A percentile compares a stretch with the other conserved stretches of the same genome.
phyloP scores from a whole-genome alignment of 2,797 vertebrate species.

The Scolopax bukidnonensis region DNA sequence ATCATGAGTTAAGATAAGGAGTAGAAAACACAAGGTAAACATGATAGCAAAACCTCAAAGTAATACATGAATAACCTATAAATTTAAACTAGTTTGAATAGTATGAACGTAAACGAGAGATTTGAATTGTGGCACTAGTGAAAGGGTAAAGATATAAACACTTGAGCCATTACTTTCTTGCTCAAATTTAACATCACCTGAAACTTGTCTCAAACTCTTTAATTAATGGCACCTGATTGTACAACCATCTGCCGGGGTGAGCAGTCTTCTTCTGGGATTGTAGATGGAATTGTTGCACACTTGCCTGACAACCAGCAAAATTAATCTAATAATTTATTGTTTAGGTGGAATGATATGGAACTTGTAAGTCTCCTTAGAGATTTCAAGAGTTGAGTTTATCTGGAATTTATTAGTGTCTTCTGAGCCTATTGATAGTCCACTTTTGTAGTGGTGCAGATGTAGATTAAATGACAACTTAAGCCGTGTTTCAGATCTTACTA shows the following conservation, averaged over 20 bases:
- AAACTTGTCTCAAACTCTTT: not conserved
- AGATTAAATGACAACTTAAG: not conserved
- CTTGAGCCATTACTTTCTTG: not conserved
- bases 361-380: not conserved
- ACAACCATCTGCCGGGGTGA: not conserved
- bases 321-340: not conserved
- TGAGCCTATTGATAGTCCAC: not conserved
- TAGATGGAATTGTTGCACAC: not conserved
- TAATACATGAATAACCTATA: not conserved
- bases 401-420: not conserved
- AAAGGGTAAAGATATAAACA: not conserved
- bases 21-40: not conserved
- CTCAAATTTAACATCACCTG: not conserved
- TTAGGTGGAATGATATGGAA: not conserved
- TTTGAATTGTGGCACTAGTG: not conserved
- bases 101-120: not conserved
- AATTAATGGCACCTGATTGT: not conserved
- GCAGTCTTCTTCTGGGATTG: not conserved
- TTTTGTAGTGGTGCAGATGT: not conserved
- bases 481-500: not conserved
- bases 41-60: rapidly evolving
- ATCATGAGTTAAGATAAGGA: not conserved
- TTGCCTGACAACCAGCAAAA: not conserved
- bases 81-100: not conserved
- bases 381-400: not conserved